A percentile compares a stretch with the other conserved stretches of the same genome.
These are phyloP conservation scores for Volucella inflata DNA, from an alignment of 2,888 invertebrate species.

Conservation along the genomic window DNA sequence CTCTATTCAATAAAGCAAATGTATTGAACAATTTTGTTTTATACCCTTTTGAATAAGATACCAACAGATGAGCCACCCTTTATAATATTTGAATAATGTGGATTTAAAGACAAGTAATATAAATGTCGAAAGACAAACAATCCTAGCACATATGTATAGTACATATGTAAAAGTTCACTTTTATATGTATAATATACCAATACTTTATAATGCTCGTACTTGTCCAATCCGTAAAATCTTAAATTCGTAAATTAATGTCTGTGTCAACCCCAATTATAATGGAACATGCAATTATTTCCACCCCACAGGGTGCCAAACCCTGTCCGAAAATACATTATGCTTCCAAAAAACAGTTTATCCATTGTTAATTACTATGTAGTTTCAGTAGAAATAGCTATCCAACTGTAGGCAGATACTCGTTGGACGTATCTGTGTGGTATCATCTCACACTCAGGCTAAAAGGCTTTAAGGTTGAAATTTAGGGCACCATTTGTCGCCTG, in stretches of 20 bases:
- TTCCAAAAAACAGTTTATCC: conserved; percentile 68
- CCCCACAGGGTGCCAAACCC: conserved; percentile 13
- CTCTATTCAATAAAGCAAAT: too few relatives aligned
- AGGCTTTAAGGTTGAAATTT: conserved; percentile 1
- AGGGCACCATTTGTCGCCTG: conserved; percentile 13
- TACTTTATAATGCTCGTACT: too few relatives aligned
- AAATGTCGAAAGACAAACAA: too few relatives aligned
- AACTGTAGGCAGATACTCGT: conserved; percentile 7
- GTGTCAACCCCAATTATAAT: conserved; percentile 46
- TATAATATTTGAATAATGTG: too few relatives aligned
- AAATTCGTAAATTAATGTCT: neutral
- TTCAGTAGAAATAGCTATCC: conserved; percentile 55
- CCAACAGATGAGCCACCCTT: too few relatives aligned
- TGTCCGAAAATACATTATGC: neutral
- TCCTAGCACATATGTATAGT: too few relatives aligned
- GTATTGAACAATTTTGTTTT: too few relatives aligned
- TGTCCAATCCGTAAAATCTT: neutral
- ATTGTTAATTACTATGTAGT: conserved; percentile 67
- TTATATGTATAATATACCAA: too few relatives aligned
- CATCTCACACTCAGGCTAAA: neutral
- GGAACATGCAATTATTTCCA: conserved; percentile 56
- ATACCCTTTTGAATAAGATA: too few relatives aligned
- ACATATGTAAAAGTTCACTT: too few relatives aligned
- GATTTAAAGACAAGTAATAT: too few relatives aligned
- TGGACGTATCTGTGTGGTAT: neutral